Conservation (phyloP, 2,888 invertebrate species). For the Ophraella communa region DNA sequence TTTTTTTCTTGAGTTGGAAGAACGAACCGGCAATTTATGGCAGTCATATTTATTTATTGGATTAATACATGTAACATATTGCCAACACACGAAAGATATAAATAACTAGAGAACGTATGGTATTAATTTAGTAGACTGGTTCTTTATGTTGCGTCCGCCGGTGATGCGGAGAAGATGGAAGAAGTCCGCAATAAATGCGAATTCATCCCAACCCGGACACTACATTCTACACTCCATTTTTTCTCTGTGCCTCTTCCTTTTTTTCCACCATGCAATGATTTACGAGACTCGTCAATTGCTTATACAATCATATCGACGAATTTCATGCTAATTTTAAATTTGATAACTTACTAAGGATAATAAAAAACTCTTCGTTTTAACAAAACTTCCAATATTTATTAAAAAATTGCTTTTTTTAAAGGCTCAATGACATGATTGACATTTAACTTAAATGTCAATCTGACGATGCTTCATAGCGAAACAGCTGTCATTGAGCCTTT, state of each 20-base stretch:
- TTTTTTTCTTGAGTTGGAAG: constrained; percentile 51
- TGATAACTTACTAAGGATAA: too few relatives aligned
- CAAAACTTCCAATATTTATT: too few relatives aligned
- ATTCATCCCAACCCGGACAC: constrained; percentile 36
- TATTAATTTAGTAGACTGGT: constrained; percentile 61
- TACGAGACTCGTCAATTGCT: not conserved
- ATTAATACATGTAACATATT: constrained; percentile 63
- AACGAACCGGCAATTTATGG: constrained; percentile 58
- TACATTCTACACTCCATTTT: constrained; percentile 26
- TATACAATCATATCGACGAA: too few relatives aligned
- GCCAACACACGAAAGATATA: constrained; percentile 61
- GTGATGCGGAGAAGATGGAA: constrained; percentile 50
- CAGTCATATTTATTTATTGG: constrained; percentile 62
- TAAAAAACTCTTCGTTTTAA: too few relatives aligned
- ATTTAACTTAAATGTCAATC: too few relatives aligned
- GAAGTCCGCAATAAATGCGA: constrained; percentile 49
- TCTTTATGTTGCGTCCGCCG: constrained; percentile 57
- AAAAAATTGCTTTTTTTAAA: too few relatives aligned
- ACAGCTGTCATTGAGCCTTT: too few relatives aligned
- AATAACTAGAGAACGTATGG: constrained; percentile 60
- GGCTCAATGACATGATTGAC: too few relatives aligned
- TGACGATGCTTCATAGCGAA: too few relatives aligned
- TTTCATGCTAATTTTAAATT: too few relatives aligned
- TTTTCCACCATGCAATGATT: not conserved
- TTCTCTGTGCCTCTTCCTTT: not conserved